Evolutionary conservation across 2,113 vertebrate genomes (phyloP).

Genomic region (Andinoacara biseriatus): DNA sequence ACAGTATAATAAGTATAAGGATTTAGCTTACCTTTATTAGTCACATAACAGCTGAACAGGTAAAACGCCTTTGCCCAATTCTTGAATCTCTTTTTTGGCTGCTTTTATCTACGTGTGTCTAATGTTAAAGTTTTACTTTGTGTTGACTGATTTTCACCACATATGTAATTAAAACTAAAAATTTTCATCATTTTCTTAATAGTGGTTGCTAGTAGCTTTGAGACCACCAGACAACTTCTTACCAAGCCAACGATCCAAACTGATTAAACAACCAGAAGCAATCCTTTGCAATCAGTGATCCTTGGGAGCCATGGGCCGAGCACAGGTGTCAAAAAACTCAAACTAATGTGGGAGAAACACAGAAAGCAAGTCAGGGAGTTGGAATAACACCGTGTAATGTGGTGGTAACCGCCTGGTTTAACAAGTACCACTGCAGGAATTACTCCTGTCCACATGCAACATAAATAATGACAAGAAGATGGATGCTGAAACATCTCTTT

Average conservation of each 20-base stretch:
- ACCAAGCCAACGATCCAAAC: neutral
- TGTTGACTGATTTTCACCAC: neutral
- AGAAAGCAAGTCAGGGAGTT: neutral
- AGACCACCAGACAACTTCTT: neutral
- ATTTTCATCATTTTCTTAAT: neutral
- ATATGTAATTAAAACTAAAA: neutral
- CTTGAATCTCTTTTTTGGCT: neutral
- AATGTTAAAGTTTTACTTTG: neutral
- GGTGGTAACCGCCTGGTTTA: neutral
- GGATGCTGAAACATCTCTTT: conserved; percentile 5
- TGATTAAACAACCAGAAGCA: neutral
- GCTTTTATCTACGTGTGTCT: neutral
- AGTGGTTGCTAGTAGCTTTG: neutral
- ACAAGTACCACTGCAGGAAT: neutral
- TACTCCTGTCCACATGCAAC: neutral
- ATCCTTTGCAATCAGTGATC: neutral
- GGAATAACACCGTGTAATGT: neutral
- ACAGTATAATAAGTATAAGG: no score
- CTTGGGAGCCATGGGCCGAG: neutral
- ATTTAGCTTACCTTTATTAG: neutral
- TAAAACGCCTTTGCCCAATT: neutral
- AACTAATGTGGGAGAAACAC: neutral
- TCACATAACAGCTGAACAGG: neutral
- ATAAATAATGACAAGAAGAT: neutral
- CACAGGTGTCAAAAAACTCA: neutral